Conservation (phyloP, 2,888 invertebrate genomes). For the Drosophila longiperda region DNA sequence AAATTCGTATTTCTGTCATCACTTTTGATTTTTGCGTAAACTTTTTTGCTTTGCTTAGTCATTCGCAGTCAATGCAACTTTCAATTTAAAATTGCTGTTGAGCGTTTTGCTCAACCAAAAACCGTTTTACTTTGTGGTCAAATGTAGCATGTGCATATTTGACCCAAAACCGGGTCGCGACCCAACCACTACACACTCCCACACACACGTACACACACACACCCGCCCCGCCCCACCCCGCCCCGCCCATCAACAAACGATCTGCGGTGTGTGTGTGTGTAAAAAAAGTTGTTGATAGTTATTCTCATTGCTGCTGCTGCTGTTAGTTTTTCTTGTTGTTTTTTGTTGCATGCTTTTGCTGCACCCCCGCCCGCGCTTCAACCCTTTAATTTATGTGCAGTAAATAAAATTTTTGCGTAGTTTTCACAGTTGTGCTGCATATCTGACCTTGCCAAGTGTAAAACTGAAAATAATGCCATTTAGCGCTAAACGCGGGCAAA, state of each 20-base stretch:
- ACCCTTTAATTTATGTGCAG: slow-evolving; percentile 72
- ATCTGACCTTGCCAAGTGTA: slow-evolving; percentile 67
- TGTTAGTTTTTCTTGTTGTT: slow-evolving; percentile 24
- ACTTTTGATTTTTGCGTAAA: not conserved
- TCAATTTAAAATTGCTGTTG: slow-evolving; percentile 66
- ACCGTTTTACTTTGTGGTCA: slow-evolving; percentile 81
- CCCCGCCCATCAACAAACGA: slow-evolving; percentile 57
- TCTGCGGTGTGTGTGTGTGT: slow-evolving; percentile 56
- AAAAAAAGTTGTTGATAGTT: slow-evolving; percentile 65
- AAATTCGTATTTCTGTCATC: no score
- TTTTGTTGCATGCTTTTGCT: slow-evolving; percentile 12
- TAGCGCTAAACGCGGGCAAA: slow-evolving; percentile 73
- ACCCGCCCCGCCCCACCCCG: slow-evolving; percentile 32
- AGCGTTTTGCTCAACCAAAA: slow-evolving; percentile 65
- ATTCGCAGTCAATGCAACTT: slow-evolving; percentile 68
- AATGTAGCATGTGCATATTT: slow-evolving; percentile 78
- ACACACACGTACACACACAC: not conserved
- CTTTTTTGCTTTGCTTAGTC: slow-evolving; percentile 39
- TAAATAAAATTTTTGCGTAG: slow-evolving; percentile 72
- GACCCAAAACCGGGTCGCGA: slow-evolving; percentile 51
- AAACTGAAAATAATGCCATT: slow-evolving; percentile 74
- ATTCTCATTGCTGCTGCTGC: slow-evolving; percentile 48
- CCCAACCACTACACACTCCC: slow-evolving; percentile 5
- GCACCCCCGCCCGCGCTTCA: not conserved
- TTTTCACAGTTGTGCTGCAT: slow-evolving; percentile 36